Conservation (phyloP, 2,113 vertebrate genomes). For the Calidris pugnax region DNA sequence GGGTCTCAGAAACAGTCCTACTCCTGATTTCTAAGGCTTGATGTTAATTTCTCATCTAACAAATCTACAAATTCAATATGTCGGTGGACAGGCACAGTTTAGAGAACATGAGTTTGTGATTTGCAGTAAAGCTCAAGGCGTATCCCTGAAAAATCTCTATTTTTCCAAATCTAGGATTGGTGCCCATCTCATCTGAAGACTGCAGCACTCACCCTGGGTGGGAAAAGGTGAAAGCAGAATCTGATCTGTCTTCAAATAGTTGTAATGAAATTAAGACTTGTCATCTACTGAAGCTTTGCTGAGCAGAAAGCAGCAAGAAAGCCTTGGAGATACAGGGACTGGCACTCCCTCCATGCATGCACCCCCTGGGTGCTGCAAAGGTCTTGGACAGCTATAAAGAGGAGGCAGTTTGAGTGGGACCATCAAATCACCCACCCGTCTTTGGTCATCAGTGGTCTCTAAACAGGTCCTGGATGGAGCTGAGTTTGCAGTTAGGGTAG, state of each 20-base stretch:
- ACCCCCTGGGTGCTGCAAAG: background rate
- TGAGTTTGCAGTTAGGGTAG: background rate
- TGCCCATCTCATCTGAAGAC: background rate
- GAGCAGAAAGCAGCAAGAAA: background rate
- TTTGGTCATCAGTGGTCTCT: background rate
- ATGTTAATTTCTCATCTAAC: background rate
- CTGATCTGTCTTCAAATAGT: background rate
- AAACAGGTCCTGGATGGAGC: too few relatives aligned
- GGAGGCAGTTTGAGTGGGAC: background rate
- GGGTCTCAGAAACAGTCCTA: background rate
- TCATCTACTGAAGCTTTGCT: background rate
- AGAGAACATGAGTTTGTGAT: fast-evolving
- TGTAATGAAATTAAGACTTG: background rate
- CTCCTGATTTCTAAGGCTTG: background rate
- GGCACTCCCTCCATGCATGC: too few relatives aligned
- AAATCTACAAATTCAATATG: background rate
- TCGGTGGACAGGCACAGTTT: background rate
- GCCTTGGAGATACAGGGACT: background rate
- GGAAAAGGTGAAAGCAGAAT: background rate
- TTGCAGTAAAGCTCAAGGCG: background rate
- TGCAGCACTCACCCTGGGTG: background rate
- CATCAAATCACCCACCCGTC: background rate
- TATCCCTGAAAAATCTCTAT: fast-evolving
- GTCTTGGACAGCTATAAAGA: background rate
- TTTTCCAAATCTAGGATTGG: background rate